Conservation (phyloP, 2,888 invertebrate species). For the Drosophila yooni region DNA sequence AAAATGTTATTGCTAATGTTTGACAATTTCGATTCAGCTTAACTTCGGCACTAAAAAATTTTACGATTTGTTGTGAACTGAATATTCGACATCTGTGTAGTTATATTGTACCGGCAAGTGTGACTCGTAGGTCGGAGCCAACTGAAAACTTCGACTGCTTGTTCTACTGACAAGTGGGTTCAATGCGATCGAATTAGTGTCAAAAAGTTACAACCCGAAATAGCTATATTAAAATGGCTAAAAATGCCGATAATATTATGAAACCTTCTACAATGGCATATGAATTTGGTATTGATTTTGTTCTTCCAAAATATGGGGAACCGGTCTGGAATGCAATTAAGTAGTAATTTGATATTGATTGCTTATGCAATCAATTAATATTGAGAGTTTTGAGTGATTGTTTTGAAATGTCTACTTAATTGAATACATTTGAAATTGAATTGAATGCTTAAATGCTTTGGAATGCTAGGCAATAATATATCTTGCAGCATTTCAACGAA, state of each 20-base stretch:
- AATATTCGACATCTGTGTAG: too few species aligned
- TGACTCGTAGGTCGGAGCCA: background rate
- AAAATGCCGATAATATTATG: background rate
- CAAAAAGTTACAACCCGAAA: background rate
- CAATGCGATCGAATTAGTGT: background rate
- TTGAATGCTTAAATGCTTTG: too few species aligned
- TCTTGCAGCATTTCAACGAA: too few species aligned
- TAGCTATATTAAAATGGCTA: too few species aligned
- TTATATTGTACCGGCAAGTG: too few species aligned
- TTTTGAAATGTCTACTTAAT: background rate
- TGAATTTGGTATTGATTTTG: background rate
- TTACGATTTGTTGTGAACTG: too few species aligned
- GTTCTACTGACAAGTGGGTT: background rate
- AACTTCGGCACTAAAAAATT: conserved; percentile 46
- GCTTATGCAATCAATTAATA: too few species aligned
- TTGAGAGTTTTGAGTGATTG: too few species aligned
- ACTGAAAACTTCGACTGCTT: background rate
- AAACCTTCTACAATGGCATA: background rate
- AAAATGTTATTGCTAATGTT: conserved; percentile 78
- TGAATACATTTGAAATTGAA: background rate
- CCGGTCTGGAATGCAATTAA: background rate
- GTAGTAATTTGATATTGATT: background rate
- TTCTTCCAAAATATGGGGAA: background rate
- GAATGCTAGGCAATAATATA: too few species aligned
- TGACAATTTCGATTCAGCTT: conserved; percentile 45